A percentile compares a stretch with the other conserved stretches of the same genome.
These are phyloP conservation scores for Aproaerema taeniolella DNA, from an alignment of 2,888 invertebrate genomes.

Conservation along the genomic window DNA sequence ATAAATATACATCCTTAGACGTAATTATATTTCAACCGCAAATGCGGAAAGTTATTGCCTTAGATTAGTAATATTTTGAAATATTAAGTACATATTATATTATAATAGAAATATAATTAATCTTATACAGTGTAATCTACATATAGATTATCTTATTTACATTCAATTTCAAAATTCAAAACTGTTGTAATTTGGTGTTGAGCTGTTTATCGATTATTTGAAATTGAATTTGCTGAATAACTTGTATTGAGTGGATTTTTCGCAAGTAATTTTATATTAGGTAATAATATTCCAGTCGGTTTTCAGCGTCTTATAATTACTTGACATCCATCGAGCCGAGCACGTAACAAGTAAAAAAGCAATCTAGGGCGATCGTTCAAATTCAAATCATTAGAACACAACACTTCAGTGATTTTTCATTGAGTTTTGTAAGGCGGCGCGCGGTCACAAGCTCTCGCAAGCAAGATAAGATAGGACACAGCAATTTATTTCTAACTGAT, in stretches of 20 bases:
- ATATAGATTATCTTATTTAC: no score
- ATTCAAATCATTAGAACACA: no score
- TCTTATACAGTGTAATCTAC: no score
- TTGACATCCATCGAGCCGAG: not conserved
- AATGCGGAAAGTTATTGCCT: conserved; percentile 48
- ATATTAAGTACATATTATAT: no score
- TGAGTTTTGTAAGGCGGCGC: no score
- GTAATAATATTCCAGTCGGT: not conserved
- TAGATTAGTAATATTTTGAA: conserved; percentile 42
- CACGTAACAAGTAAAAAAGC: no score
- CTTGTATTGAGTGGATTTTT: not conserved
- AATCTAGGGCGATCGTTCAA: no score
- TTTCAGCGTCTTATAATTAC: conserved; percentile 1
- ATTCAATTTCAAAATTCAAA: not conserved
- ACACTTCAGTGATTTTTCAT: no score
- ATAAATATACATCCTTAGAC: conserved; percentile 26
- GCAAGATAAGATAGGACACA: no score
- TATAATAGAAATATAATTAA: no score
- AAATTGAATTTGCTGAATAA: conserved; percentile 5
- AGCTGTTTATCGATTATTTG: conserved; percentile 5
- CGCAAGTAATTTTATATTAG: not conserved
- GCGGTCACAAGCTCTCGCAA: no score
- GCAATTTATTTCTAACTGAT: no score
- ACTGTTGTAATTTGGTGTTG: not conserved
- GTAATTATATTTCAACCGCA: conserved; percentile 38